phyloP scores from a whole-genome alignment of 2,797 vertebrate species.

The Astyanax mexicanus region DNA sequence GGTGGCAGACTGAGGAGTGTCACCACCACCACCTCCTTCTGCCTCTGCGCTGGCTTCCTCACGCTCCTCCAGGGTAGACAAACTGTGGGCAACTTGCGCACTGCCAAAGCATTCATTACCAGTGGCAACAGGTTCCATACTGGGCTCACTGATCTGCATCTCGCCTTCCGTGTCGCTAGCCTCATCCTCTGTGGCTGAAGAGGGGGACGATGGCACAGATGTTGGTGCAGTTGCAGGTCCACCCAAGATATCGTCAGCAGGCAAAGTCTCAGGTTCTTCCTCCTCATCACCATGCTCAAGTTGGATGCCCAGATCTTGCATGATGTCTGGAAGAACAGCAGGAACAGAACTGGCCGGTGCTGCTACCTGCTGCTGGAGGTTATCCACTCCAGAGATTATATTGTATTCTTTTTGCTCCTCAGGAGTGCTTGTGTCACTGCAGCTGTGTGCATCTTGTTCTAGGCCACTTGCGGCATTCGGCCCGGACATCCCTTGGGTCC shows the following conservation, averaged over 20 bases:
- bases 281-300: conserved; percentile 60
- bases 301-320: conserved; percentile 67
- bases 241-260: conserved; percentile 73
- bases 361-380: conserved; percentile 47
- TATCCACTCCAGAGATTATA: conserved; percentile 67
- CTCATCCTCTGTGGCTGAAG: conserved; percentile 77
- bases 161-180: conserved; percentile 82
- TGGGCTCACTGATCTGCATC: conserved; percentile 71
- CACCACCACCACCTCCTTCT: conserved; percentile 61
- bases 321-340: conserved; percentile 57
- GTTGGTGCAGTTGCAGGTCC: conserved; percentile 67
- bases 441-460: conserved; percentile 75
- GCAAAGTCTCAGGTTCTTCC: conserved; percentile 71
- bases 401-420: conserved; percentile 79
- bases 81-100: conserved; percentile 58
- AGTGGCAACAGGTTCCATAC: conserved; percentile 44
- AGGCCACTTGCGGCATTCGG: conserved; percentile 77
- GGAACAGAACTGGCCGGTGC: not conserved
- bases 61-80: conserved; percentile 77
- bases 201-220: conserved; percentile 75
- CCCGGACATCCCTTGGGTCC: conserved; percentile 62
- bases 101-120: conserved; percentile 52
- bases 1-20: conserved; percentile 76
- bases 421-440: conserved; percentile 80
- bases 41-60: conserved; percentile 63